Evolutionary conservation across 1,140 invertebrate genomes (phyloP).

Genomic region (Zaprionus tsacasi): DNA sequence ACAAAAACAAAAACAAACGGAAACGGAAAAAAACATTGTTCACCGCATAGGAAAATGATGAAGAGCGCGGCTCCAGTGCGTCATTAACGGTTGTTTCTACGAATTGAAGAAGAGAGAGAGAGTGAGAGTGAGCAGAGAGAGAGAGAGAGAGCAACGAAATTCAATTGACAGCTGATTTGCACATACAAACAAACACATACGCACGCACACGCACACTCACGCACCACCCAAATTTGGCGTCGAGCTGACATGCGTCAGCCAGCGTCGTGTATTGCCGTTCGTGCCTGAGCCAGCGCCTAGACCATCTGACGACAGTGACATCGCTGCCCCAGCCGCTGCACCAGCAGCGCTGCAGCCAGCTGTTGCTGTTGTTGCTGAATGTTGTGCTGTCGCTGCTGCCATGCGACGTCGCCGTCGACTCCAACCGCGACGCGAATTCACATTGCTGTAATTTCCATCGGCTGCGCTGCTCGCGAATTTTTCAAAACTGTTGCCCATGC

Average conservation of each 20-base stretch:
- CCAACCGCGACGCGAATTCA: conserved; percentile 51
- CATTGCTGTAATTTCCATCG: conserved; percentile 8
- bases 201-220: conserved; percentile 30
- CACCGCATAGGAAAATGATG: conserved; percentile 80
- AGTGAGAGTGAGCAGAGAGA: neutral
- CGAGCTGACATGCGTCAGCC: conserved; percentile 71
- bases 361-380: neutral
- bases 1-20: conserved; percentile 14
- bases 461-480: conserved; percentile 40
- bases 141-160: neutral
- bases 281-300: conserved; percentile 7
- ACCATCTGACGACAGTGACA: conserved; percentile 13
- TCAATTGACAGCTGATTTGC: conserved; percentile 12
- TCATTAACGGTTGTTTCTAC: conserved; percentile 61
- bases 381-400: neutral
- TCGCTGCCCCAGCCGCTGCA: conserved; percentile 15
- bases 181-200: conserved; percentile 1
- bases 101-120: conserved; percentile 4
- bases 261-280: conserved; percentile 22
- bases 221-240: conserved; percentile 77
- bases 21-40: conserved; percentile 30
- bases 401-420: conserved; percentile 39
- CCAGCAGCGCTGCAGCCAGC: conserved; percentile 1
- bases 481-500: conserved; percentile 65
- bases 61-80: conserved; percentile 76